Evolutionary conservation across 2,113 vertebrate species (phyloP), one percentile per base, ranked within the genome.

Genomic region (Merops nubicus): DNA sequence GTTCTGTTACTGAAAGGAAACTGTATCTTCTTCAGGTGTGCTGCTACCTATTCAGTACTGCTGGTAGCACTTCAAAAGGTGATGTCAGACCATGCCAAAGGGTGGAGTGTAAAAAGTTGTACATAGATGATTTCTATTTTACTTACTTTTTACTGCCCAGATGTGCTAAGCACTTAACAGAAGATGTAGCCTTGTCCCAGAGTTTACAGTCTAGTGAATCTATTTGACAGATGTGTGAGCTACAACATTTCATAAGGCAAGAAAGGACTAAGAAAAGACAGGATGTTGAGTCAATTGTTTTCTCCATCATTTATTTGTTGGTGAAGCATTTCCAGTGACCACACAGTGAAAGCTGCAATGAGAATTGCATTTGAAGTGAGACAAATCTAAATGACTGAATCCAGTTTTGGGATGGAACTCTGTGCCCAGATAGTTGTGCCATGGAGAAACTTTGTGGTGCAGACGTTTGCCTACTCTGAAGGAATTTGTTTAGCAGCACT

Each of bases 231-330:
- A 65, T 93, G 40, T 9, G 59, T 88, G 88, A 96, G 88, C 67
- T 94, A 91, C 72, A 83, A 51, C 79, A 70, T 91, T 95, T 81
- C 82, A 86, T 88, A 93, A 91, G 25, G 67, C 62, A 88, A 76
- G 50, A 85, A 91, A 95, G 51, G 26, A 87, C 73, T 85, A 75
- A 59, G 76, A 57, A 92, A 94, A 59, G 36, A 93, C 70, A 88
- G 38, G 19, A 31, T 68, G 23, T 84, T 78, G 48, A 88, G 45
- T 79, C 78, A 51, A 80, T 73, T 76, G 78, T 77, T 80, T 88
- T 93, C 78, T 47, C 56, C 62, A 73, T 68, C 34, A 78, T 34
- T 89, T 75, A 89, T 77, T 82, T 88, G 65, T 65, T 69, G 45
- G 67, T 83, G 81, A 92, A 85, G 53, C 16, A 68, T 48, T 79